Evolutionary conservation across 2,888 invertebrate species (phyloP).

Genomic region (Drosophila atripex): DNA sequence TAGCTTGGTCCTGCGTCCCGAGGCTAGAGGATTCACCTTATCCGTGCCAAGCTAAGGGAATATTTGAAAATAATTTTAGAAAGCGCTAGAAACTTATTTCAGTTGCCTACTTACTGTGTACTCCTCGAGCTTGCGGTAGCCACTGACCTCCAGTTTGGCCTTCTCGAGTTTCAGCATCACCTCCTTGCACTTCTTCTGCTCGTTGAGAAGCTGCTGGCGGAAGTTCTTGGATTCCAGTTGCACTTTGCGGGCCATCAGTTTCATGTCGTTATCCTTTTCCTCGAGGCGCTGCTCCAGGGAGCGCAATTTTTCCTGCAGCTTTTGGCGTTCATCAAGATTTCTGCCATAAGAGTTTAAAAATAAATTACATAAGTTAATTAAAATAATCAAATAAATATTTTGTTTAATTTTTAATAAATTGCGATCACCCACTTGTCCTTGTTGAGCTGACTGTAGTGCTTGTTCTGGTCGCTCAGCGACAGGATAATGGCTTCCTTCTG

Average conservation of each 20-base stretch:
- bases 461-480: constrained; percentile 88
- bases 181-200: constrained; percentile 89
- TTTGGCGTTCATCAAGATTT: constrained; percentile 90
- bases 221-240: constrained; percentile 90
- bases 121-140: constrained; percentile 81
- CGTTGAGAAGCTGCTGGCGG: constrained; percentile 88
- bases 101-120: constrained; percentile 62
- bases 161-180: constrained; percentile 87
- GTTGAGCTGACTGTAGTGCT: constrained; percentile 88
- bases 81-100: no score
- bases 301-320: constrained; percentile 87
- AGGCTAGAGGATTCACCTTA: constrained; percentile 56
- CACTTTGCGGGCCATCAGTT: constrained; percentile 88
- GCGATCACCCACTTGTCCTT: constrained; percentile 86
- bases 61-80: neutral
- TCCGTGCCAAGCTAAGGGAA: constrained; percentile 42
- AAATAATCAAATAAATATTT: no score
- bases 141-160: constrained; percentile 78
- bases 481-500: constrained; percentile 88
- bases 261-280: constrained; percentile 87
- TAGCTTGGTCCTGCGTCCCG: constrained; percentile 59
- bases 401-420: neutral
- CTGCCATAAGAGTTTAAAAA: constrained; percentile 72
- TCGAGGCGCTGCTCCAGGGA: constrained; percentile 85
- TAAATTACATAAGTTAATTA: no score